Base-by-base conservation (phyloP, 2,797 vertebrate species). In the Bradypodion ventrale region DNA sequence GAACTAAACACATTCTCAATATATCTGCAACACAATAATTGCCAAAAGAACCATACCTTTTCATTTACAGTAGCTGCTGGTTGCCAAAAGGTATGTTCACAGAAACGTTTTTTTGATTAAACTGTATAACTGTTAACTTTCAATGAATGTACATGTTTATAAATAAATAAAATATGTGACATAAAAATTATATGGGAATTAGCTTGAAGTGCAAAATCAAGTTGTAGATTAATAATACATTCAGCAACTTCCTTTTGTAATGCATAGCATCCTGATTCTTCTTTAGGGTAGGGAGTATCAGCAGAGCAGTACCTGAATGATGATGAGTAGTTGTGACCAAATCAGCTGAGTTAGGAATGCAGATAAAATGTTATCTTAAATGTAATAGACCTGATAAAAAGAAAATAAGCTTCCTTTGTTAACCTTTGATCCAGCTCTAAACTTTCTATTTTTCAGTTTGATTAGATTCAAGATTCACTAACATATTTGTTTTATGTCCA, bases 311-410 rank as follows among this genome's bases (percentile, higher is more conserved):
- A 49, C 68, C 25, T 46, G 27, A 79, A 76, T 83, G 35, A 79
- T 49, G 85, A 83, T 37, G 40, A 75, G 6, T 1, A 68, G 80
- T 59, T 79, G 52, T n/a, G 27, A 32, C 6, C 37, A 80, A 63
- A 80, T 68, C 16, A 44, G 75, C 62, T 80, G 78, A 80, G 85
- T 77, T 80, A 37, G 40, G 69, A 86, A 37, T 70, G 75, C 52
- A 88, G 82, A 49, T 79, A 86, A 78, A n/a, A 72, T 49, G 32
- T 89, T 37, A 52, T 82, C 62, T 16, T 76, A 59, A 80, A 0
- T 3, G 84, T 90, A 90, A 87, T 21, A 69, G 42, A 62, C 19
- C 83, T 72, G 35, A 42, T 75, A 60, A 90, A 66, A 69, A 74
- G 62, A 29, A 78, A 15, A 35, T 44, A 75, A 9, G 19, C 25